Conservation (phyloP, 2,888 invertebrate species). For the Dascillus cervinus region DNA sequence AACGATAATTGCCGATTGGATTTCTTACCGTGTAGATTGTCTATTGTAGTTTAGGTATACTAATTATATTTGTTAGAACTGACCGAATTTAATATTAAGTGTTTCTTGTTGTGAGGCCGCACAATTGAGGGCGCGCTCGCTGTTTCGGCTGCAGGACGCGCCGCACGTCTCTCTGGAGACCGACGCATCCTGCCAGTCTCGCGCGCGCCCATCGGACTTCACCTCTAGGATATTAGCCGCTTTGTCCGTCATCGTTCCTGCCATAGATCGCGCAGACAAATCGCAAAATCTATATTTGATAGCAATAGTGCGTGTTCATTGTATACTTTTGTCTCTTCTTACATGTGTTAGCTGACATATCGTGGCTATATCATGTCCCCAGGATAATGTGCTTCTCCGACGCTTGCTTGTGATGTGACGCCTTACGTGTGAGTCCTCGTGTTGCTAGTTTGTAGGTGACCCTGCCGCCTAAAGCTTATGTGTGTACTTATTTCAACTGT, state of each 20-base stretch:
- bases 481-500: slow-evolving; percentile 38
- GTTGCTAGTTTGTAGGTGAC: slow-evolving; percentile 16
- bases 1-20: slow-evolving; percentile 23
- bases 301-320: slow-evolving; percentile 40
- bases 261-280: slow-evolving; percentile 36
- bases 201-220: slow-evolving; percentile 17
- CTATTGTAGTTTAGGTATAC: slow-evolving; percentile 26
- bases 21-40: slow-evolving; percentile 22
- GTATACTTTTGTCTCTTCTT: too few species aligned
- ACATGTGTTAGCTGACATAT: slow-evolving; percentile 32
- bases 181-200: slow-evolving; percentile 19
- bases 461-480: slow-evolving; percentile 29
- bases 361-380: slow-evolving; percentile 24
- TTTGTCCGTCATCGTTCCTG: slow-evolving; percentile 46
- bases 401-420: slow-evolving; percentile 31
- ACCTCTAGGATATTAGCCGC: slow-evolving; percentile 32
- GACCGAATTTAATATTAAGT: slow-evolving; percentile 39
- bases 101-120: slow-evolving; percentile 41
- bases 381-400: slow-evolving; percentile 44
- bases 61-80: slow-evolving; percentile 42
- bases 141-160: slow-evolving; percentile 34
- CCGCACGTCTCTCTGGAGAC: slow-evolving; percentile 1
- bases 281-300: slow-evolving; percentile 37
- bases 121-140: slow-evolving; percentile 31
- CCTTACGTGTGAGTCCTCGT: slow-evolving; percentile 17